A percentile compares a stretch with the other conserved stretches of the same genome.
Conservation (phyloP, 2,888 invertebrate species). For the Parelbella ahira region DNA sequence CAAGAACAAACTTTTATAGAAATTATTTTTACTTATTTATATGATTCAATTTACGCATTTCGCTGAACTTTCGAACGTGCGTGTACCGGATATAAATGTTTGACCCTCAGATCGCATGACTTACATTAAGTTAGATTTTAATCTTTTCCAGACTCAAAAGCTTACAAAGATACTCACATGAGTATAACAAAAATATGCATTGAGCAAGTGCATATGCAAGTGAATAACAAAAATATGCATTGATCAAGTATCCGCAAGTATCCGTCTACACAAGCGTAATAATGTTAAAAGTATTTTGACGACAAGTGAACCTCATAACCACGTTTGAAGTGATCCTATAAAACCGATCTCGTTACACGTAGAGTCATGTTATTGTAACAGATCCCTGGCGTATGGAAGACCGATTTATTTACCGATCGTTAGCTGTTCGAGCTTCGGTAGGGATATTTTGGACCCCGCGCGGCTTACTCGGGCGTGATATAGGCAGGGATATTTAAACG, state of each 20-base stretch:
- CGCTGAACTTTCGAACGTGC: slow-evolving; percentile 18
- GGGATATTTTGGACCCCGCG: slow-evolving; percentile 9
- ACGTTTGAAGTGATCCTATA: too few species aligned
- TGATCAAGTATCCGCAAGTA: too few species aligned
- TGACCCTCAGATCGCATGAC: slow-evolving; percentile 35
- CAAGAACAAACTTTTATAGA: too few species aligned
- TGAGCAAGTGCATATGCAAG: too few species aligned
- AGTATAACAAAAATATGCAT: too few species aligned
- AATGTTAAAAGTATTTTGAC: too few species aligned
- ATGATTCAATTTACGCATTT: slow-evolving; percentile 25
- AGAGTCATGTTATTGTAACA: too few species aligned
- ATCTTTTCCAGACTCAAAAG: slow-evolving; percentile 30
- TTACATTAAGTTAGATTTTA: slow-evolving; percentile 37
- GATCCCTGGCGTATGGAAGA: too few species aligned
- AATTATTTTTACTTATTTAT: too few species aligned
- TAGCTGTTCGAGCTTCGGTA: slow-evolving; percentile 12
- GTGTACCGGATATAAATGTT: slow-evolving; percentile 36
- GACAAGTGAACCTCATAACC: too few species aligned
- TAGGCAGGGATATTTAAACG: slow-evolving; percentile 12
- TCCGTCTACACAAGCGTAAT: too few species aligned
- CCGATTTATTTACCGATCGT: neutral
- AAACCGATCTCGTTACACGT: too few species aligned
- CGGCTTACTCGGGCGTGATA: slow-evolving; percentile 12
- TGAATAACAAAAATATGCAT: slow-evolving; percentile 27
- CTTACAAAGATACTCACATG: slow-evolving; percentile 16